Percentiles rank a stretch among this genome's conserved stretches.
Conservation (phyloP, 2,888 invertebrate species). For the Agriopis leucophaearia region DNA sequence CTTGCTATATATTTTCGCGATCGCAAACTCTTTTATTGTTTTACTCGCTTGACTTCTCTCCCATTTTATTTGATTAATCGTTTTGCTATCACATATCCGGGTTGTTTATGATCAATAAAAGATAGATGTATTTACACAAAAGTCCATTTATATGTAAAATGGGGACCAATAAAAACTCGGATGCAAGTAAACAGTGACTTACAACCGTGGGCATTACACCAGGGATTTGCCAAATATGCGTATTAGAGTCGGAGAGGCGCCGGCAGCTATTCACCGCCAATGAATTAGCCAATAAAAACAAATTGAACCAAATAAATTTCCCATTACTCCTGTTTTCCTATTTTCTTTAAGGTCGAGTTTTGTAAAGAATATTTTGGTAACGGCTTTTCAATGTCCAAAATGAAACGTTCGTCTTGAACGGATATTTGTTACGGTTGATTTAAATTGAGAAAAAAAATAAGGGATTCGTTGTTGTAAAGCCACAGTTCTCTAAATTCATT, state of each 20-base stretch:
- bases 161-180: constrained; percentile 68
- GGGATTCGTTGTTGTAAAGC: constrained; percentile 43
- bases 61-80: constrained; percentile 36
- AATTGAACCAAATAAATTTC: constrained; percentile 83
- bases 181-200: constrained; percentile 57
- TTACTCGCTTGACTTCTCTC: constrained; percentile 20
- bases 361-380: constrained; percentile 50
- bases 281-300: constrained; percentile 84
- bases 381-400: constrained; percentile 31
- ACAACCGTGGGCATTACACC: constrained; percentile 59
- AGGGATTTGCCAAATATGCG: constrained; percentile 73
- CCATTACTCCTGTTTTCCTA: constrained; percentile 76
- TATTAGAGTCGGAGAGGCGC: constrained; percentile 53
- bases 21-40: constrained; percentile 34
- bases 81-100: constrained; percentile 45
- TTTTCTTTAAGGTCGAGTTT: constrained; percentile 57
- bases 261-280: constrained; percentile 71
- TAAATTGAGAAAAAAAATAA: constrained; percentile 19
- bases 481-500: constrained; percentile 62
- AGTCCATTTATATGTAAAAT: constrained; percentile 78
- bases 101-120: constrained; percentile 61
- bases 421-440: constrained; percentile 28
- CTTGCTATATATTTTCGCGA: constrained; percentile 23
- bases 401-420: constrained; percentile 23
- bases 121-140: constrained; percentile 53